Evolutionary conservation across 2,888 invertebrate genomes (phyloP).

Genomic region (Helleia helle): DNA sequence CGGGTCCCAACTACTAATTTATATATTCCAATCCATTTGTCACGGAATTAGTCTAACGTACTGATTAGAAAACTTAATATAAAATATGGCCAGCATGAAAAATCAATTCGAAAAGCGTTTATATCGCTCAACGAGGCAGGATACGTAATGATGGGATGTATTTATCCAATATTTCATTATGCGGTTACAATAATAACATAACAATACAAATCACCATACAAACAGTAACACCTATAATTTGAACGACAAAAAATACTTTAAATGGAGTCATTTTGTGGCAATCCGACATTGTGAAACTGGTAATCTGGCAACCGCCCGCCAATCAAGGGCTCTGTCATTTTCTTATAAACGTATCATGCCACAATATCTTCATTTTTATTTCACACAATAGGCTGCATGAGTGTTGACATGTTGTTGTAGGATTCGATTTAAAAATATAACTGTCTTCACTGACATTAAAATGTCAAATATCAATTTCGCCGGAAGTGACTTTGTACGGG

Average conservation of each 20-base stretch:
- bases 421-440: constrained; percentile 49
- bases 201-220: constrained; percentile 31
- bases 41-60: too few species aligned
- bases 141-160: constrained; percentile 28
- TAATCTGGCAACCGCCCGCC: constrained; percentile 63
- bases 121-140: background rate
- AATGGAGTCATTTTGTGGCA: constrained; percentile 66
- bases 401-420: constrained; percentile 65
- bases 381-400: constrained; percentile 52
- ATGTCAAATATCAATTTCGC: constrained; percentile 30
- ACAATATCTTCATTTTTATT: constrained; percentile 50
- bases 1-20: constrained; percentile 26
- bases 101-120: constrained; percentile 1
- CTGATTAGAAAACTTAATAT: too few species aligned
- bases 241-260: constrained; percentile 36
- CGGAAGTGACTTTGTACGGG: constrained; percentile 54
- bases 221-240: constrained; percentile 60
- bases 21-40: constrained; percentile 42
- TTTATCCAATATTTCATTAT: constrained; percentile 53
- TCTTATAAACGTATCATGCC: constrained; percentile 63
- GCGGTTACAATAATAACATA: constrained; percentile 43
- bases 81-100: constrained; percentile 17
- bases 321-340: constrained; percentile 62
- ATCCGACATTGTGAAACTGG: constrained; percentile 55
- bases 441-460: constrained; percentile 42